A percentile compares a stretch with the other conserved stretches of the same genome.
Evolutionary conservation across 2,113 vertebrate genomes (phyloP).

Genomic region (Paradoxurus hermaphroditus): DNA sequence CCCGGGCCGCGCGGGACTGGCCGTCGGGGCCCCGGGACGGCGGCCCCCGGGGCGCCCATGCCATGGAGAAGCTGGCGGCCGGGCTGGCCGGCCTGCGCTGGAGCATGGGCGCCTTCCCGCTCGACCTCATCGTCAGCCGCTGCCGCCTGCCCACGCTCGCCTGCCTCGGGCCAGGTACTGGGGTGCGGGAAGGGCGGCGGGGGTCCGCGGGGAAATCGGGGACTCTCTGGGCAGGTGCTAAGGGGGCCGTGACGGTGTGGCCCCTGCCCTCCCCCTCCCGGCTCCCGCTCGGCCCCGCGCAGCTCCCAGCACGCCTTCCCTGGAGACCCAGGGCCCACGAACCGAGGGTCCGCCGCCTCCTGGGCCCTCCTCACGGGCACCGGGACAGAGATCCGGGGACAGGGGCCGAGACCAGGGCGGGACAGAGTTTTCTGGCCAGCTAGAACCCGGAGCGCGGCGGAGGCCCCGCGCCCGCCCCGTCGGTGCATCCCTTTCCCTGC

Average conservation of each 20-base stretch:
- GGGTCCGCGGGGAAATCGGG: neutral
- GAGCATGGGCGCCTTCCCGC: constrained; percentile 92
- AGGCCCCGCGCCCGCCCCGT: constrained; percentile 36
- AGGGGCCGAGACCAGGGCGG: neutral
- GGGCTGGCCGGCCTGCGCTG: constrained; percentile 92
- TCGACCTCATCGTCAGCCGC: constrained; percentile 94
- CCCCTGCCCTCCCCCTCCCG: neutral
- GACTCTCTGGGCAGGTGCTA: neutral
- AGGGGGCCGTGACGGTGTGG: neutral
- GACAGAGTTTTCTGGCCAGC: neutral
- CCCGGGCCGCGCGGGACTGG: constrained; percentile 55
- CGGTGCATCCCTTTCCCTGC: neutral
- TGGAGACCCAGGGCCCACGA: neutral
- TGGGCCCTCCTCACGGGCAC: neutral
- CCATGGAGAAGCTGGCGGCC: constrained; percentile 93
- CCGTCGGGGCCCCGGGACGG: constrained; percentile 65
- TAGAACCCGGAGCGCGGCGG: neutral
- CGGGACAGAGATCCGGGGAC: neutral
- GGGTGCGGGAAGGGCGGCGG: neutral
- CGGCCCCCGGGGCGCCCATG: constrained; percentile 63
- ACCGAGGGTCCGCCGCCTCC: neutral
- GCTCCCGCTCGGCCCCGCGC: neutral
- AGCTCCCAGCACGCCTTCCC: neutral
- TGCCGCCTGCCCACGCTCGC: constrained; percentile 93
- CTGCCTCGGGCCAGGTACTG: constrained; percentile 90